Percentiles rank a stretch among this genome's conserved stretches.
Conservation (phyloP, 2,113 vertebrate species). For the Saguinus imperator region DNA sequence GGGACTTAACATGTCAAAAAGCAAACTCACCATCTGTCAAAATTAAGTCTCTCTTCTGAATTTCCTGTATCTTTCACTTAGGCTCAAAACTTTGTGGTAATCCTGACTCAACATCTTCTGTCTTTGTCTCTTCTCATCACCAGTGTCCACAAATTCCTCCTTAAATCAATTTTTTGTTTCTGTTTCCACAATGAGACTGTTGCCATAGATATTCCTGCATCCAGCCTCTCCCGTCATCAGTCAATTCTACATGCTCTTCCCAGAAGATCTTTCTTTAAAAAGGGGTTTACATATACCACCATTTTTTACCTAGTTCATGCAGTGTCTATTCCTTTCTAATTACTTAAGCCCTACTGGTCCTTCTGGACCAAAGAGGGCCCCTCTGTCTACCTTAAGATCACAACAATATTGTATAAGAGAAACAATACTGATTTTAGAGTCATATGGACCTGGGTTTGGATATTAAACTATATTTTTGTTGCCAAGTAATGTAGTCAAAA, state of each 20-base stretch:
- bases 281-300: neutral
- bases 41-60: neutral
- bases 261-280: neutral
- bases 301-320: neutral
- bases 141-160: neutral
- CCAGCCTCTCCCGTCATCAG: neutral
- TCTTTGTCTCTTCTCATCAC: neutral
- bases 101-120: neutral
- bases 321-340: neutral
- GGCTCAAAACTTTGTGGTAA: neutral
- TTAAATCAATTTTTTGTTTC: constrained; percentile 25
- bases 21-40: neutral
- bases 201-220: neutral
- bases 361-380: neutral
- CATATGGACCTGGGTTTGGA: neutral
- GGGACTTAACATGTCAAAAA: neutral
- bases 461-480: neutral
- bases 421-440: neutral
- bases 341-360: neutral
- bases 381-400: neutral
- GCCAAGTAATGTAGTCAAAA: neutral
- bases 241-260: neutral
- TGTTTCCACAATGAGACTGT: neutral
- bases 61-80: neutral
- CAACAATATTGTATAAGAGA: neutral